These are phyloP conservation scores for Taenaris catops DNA, from an alignment of 2,888 invertebrate species.

Conservation along the genomic window DNA sequence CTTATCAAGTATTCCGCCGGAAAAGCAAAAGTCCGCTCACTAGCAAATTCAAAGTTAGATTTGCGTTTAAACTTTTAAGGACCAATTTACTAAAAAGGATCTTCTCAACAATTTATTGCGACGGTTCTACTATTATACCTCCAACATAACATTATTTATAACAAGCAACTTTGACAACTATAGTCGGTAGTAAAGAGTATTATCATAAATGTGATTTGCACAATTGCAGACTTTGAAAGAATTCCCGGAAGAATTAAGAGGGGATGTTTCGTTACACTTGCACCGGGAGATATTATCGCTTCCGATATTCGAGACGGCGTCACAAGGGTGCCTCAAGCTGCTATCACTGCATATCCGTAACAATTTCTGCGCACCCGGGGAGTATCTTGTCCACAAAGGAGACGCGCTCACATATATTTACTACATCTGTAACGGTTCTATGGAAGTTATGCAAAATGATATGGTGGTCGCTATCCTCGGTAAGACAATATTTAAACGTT, in stretches of 20 bases:
- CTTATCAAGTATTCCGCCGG: no score
- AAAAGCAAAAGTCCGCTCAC: no score
- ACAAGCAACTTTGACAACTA: no score
- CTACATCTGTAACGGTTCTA: constrained; percentile 97
- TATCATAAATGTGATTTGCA: constrained; percentile 18
- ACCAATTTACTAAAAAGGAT: no score
- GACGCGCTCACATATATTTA: constrained; percentile 96
- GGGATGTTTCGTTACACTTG: constrained; percentile 97
- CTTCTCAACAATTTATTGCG: no score
- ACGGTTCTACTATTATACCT: no score
- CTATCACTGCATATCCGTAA: constrained; percentile 95
- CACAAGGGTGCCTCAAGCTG: constrained; percentile 96
- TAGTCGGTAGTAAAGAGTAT: no score
- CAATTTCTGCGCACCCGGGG: constrained; percentile 98
- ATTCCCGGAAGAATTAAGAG: constrained; percentile 96
- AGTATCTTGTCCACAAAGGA: constrained; percentile 95
- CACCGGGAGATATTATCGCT: constrained; percentile 96
- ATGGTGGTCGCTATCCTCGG: constrained; percentile 98
- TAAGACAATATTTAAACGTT: no score
- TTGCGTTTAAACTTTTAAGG: no score
- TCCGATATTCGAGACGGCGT: constrained; percentile 96
- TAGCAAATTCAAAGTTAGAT: no score
- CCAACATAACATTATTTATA: no score
- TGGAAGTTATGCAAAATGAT: constrained; percentile 97
- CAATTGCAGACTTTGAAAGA: constrained; percentile 91